A percentile compares a stretch with the other conserved stretches of the same genome.
phyloP scores from a whole-genome alignment of 1,140 invertebrate species.

The Zophobas atratus region DNA sequence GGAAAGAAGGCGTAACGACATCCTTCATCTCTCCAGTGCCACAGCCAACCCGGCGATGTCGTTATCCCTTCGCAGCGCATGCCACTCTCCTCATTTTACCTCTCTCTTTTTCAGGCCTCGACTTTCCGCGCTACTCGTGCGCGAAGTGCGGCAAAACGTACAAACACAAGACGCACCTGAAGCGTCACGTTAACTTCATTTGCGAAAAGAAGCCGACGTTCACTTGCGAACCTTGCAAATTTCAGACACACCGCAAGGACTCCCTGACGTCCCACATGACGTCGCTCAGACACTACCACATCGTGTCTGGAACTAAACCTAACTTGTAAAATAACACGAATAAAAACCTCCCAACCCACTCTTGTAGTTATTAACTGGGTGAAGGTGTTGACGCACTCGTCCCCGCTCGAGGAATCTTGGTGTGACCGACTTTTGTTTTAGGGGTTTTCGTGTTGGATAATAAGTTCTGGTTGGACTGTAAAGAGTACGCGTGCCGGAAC shows the following conservation, averaged over 20 bases:
- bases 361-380: slow-evolving; percentile 25
- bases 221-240: slow-evolving; percentile 71
- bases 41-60: too few relatives aligned
- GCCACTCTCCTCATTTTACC: neutral
- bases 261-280: slow-evolving; percentile 13
- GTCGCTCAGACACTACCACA: slow-evolving; percentile 14
- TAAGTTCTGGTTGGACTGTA: slow-evolving; percentile 47
- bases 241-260: slow-evolving; percentile 26
- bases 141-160: slow-evolving; percentile 58
- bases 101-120: slow-evolving; percentile 8
- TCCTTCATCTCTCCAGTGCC: too few relatives aligned
- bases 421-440: neutral
- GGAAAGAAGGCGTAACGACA: too few relatives aligned
- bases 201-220: slow-evolving; percentile 68
- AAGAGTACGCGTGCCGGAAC: slow-evolving; percentile 62
- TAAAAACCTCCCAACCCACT: neutral
- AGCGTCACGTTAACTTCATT: slow-evolving; percentile 61
- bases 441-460: slow-evolving; percentile 49
- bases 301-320: neutral
- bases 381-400: slow-evolving; percentile 4
- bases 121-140: slow-evolving; percentile 47
- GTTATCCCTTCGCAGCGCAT: too few relatives aligned
- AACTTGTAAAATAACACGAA: slow-evolving; percentile 7
- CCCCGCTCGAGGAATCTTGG: too few relatives aligned
- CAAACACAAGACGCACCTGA: slow-evolving; percentile 51